Base-by-base conservation (phyloP, 2,113 vertebrate genomes). In the Rhabdornis inornatus region DNA sequence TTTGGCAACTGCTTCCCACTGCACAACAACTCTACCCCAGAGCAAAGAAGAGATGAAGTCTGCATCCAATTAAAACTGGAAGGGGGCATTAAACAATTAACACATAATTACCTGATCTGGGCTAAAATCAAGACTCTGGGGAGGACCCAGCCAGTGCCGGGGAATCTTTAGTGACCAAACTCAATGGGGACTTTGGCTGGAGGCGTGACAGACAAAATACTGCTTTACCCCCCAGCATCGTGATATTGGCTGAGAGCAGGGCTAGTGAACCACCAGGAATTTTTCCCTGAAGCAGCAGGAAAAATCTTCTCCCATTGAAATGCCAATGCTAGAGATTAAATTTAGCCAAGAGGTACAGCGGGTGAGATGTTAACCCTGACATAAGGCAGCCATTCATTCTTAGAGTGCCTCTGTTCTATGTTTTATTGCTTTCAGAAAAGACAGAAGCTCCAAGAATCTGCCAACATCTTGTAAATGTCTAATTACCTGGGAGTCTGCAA, bases 61-160 rank as follows among this genome's bases (percentile, higher is more conserved):
- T 97, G 93, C 72, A 87, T 93, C 57, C 93, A 95, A 87, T 95
- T 97, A 93, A 81, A 94, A 93, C 69, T 94, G 83, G 69, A 96
- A 93, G 80, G 90, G 88, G 86, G 77, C 44, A 94, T 96, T 96
- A 96, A 96, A 89, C 37, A 92, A 96, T 97, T 92, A 96, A 82
- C 88, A 93, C 83, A 68, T 96, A 95, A 96, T 97, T 96, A 97
- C 76, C 83, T 79, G 95, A 96, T 88, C 17, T 91, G 82, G 78
- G 61, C 68, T 78, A 88, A 60, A 31, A 21, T 60, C 68, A 63
- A 88, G 87, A 66, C 90, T 86, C 76, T 81, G 71, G 68, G 85
- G 82, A 95, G 92, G 47, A 94, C 42, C 37, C 1, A 0, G 78
- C 24, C 70, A 75, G 20, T 53, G 56, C 77, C 87, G 90, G 47